A percentile compares a stretch with the other conserved stretches of the same genome.
Conservation (phyloP, 2,113 vertebrate genomes). For the Myodes glareolus region DNA sequence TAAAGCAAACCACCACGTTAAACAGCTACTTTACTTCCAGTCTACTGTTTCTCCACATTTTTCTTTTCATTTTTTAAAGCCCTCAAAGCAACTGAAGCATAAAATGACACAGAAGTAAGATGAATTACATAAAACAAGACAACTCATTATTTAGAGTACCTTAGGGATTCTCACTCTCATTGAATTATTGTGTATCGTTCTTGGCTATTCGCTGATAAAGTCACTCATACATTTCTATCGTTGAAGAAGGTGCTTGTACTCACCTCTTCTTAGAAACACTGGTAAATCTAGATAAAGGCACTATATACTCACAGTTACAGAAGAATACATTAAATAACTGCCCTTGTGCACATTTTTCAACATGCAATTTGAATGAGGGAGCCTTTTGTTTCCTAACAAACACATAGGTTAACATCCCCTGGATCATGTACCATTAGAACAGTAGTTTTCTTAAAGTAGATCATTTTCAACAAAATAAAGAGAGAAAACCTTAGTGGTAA, state of each 20-base stretch:
- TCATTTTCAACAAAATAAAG: constrained; percentile 16
- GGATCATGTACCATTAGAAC: not conserved
- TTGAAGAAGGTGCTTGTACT: constrained; percentile 84
- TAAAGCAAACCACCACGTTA: constrained; percentile 58
- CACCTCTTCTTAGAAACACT: constrained; percentile 78
- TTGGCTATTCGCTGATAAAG: constrained; percentile 86
- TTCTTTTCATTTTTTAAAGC: constrained; percentile 47
- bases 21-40: not conserved
- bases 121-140: constrained; percentile 74
- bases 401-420: not conserved
- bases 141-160: constrained; percentile 79
- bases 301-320: not conserved
- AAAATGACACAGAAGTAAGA: constrained; percentile 73
- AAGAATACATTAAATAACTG: not conserved
- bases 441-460: not conserved
- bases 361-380: not conserved
- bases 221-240: constrained; percentile 81
- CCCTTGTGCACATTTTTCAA: not conserved
- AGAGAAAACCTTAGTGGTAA: not conserved
- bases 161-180: constrained; percentile 70
- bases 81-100: constrained; percentile 71
- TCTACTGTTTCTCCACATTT: constrained; percentile 4
- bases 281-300: not conserved
- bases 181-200: constrained; percentile 83
- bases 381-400: constrained; percentile 11